A percentile compares a stretch with the other conserved stretches of the same genome.
phyloP scores from a whole-genome alignment of 2,888 invertebrate genomes.

The Oscheius sp. region DNA sequence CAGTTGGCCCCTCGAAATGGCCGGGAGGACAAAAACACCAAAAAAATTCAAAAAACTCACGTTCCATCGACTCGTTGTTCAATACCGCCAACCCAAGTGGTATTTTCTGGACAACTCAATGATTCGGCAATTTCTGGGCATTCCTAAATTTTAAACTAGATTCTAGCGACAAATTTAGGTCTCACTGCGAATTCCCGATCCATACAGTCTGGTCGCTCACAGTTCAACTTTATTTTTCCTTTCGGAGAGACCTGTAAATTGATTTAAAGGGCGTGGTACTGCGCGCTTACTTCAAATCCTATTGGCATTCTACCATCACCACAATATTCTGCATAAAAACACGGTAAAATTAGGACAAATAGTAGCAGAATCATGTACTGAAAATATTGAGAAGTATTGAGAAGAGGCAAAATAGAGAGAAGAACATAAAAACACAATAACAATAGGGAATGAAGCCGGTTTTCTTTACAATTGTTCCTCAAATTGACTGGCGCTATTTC shows the following conservation, averaged over 20 bases:
- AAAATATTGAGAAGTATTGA: too few species aligned
- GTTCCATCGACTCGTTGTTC: conserved; percentile 62
- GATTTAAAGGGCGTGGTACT: background rate
- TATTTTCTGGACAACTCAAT: conserved; percentile 40
- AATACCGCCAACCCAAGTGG: conserved; percentile 55
- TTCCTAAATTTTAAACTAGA: conserved; percentile 39
- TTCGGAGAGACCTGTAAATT: conserved; percentile 1
- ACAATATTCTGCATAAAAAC: conserved; percentile 13
- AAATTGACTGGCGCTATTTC: too few species aligned
- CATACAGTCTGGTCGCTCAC: conserved; percentile 27
- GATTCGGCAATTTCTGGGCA: conserved; percentile 49
- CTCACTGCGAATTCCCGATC: conserved; percentile 20
- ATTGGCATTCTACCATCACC: conserved; percentile 13
- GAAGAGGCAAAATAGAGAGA: too few species aligned
- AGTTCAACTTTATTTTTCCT: conserved; percentile 18
- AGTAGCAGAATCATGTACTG: background rate
- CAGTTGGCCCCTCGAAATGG: background rate
- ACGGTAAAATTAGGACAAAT: background rate
- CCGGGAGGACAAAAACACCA: conserved; percentile 24
- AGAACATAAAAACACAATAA: too few species aligned
- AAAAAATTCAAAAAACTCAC: conserved; percentile 41
- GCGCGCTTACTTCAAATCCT: conserved; percentile 17
- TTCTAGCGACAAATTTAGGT: background rate
- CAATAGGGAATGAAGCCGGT: too few species aligned
- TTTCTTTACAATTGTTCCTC: too few species aligned